Evolutionary conservation across 2,113 vertebrate genomes (phyloP), one percentile per base, ranked within the genome.

Genomic region (Baryphthengus martii): DNA sequence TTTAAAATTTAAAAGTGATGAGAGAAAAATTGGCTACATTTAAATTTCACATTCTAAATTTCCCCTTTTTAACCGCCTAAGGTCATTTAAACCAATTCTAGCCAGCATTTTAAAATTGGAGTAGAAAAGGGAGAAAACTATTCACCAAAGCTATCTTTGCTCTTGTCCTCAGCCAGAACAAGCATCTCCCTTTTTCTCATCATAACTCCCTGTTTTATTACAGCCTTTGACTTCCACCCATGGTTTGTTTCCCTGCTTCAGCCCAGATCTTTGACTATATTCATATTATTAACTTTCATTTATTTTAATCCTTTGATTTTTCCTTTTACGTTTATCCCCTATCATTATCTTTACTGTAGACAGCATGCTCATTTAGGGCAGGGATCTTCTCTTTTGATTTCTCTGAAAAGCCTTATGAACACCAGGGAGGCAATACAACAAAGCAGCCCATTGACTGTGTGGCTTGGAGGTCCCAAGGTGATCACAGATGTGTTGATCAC

Each of bases 401-500:
- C 49, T 70, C 89, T 93, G 73, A 62, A 66, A 96, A 89, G 49
- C 24, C 19, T 84, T 67, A 11, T 2, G 40, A 83, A 44, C 1
- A 3, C 7, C 0, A 0, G 19, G 26, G 33, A 71, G 50, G 65
- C 52, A 66, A 78, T 33, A 26, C 29, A 78, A 37, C n/a, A 74
- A 31, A 76, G n/a, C 5, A 3, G 28, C 47, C 56, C 11, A 3
- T 1, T 56, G 26, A 74, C 28, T 0, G 0, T 17, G 4, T 18
- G 8, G 33, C 55, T 86, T 6, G 5, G 13, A 56, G 29, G 28
- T 52, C 52, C 47, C 0, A 0, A 71, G 33, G 50, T 28, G 23
- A 72, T 47, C 59, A 86, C 45, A 45, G 29, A 47, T 0, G 0
- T 5, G 6, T 17, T 61, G 39, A 50, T 11, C 1, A 0, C 62